phyloP scores from a whole-genome alignment of 2,797 vertebrate genomes.

The Rhinophrynus dorsalis region DNA sequence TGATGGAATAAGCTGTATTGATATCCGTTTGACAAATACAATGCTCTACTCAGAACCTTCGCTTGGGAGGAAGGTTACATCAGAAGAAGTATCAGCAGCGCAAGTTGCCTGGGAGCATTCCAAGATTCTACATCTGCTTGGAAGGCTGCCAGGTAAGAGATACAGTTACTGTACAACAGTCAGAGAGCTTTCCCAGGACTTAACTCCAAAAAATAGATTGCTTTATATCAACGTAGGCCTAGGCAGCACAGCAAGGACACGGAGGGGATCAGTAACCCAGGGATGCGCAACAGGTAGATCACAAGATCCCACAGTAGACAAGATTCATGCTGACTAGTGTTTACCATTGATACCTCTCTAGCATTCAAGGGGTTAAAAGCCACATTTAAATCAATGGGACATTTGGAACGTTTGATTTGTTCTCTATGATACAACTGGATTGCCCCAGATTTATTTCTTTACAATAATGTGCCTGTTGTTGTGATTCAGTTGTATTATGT shows the following conservation, averaged over 20 bases:
- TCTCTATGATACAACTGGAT: too few species aligned
- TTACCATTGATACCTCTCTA: too few species aligned
- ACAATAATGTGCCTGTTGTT: too few species aligned
- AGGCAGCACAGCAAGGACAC: conserved; percentile 50
- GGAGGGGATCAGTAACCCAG: conserved; percentile 12
- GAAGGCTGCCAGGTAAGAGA: conserved; percentile 72
- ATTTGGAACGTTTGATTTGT: too few species aligned
- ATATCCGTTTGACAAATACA: conserved; percentile 24
- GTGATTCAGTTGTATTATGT: too few species aligned
- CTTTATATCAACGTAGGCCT: conserved; percentile 60
- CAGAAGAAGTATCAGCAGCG: conserved; percentile 60
- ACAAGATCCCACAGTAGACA: too few species aligned
- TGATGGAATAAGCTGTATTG: conserved; percentile 4
- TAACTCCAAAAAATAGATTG: conserved; percentile 71
- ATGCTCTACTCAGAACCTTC: conserved; percentile 1
- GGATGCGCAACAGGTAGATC: too few species aligned
- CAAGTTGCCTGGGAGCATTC: conserved; percentile 74
- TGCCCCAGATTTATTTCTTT: too few species aligned
- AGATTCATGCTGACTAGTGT: too few species aligned
- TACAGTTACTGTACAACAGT: conserved; percentile 74
- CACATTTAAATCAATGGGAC: too few species aligned
- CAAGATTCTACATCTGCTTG: conserved; percentile 78
- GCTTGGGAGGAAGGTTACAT: conserved; percentile 27
- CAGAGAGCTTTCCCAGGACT: conserved; percentile 77
- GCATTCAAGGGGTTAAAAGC: too few species aligned